phyloP scores from a whole-genome alignment of 2,888 invertebrate genomes.

The Chrysotoxum bicinctum region DNA sequence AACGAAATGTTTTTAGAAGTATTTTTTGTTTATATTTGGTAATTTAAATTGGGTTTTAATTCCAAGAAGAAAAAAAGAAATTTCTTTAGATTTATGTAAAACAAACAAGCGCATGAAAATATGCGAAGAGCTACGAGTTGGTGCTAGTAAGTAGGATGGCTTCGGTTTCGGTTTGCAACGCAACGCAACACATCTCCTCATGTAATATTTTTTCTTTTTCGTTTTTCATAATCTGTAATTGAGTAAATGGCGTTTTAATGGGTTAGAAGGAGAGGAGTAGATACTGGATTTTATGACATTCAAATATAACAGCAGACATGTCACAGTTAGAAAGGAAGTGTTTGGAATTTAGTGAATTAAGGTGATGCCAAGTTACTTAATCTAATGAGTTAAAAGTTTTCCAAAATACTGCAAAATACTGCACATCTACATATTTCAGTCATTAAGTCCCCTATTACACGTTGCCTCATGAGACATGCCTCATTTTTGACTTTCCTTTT shows the following conservation, averaged over 20 bases:
- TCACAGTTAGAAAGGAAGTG: background rate
- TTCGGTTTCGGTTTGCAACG: too few species aligned
- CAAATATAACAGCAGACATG: too few species aligned
- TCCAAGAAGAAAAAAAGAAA: constrained; percentile 1
- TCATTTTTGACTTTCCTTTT: too few species aligned
- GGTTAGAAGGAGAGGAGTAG: background rate
- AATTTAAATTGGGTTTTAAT: background rate
- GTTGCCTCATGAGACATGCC: too few species aligned
- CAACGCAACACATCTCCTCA: constrained; percentile 10
- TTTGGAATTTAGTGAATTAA: background rate
- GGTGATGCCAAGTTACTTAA: constrained; percentile 2
- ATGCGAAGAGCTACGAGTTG: background rate
- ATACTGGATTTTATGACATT: background rate
- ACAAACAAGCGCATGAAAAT: constrained; percentile 60
- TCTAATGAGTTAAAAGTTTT: too few species aligned
- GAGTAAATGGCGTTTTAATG: background rate
- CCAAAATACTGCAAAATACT: too few species aligned
- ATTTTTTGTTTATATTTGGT: background rate
- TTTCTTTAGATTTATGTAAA: constrained; percentile 33
- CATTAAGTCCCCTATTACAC: too few species aligned
- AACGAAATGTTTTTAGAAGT: background rate
- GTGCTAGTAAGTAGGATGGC: constrained; percentile 15
- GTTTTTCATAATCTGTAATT: background rate
- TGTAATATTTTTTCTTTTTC: background rate
- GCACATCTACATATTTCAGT: too few species aligned